Evolutionary conservation across 2,888 invertebrate species (phyloP).

Genomic region (Plagiodera versicolora): DNA sequence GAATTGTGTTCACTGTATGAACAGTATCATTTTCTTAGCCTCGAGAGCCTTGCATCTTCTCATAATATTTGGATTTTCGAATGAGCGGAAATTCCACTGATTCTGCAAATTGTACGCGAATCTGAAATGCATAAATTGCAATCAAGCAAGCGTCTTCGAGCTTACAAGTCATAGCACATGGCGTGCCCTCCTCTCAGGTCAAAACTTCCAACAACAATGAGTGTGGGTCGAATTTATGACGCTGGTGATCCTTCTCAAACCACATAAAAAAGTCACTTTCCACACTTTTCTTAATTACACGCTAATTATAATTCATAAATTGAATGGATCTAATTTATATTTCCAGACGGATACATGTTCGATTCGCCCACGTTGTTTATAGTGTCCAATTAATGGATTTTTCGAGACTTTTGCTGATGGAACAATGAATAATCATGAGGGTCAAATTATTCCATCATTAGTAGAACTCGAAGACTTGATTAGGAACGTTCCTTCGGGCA

Average conservation of each 20-base stretch:
- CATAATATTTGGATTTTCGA: neutral
- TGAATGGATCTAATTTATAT: slow-evolving; percentile 32
- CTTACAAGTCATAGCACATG: slow-evolving; percentile 39
- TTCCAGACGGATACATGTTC: slow-evolving; percentile 23
- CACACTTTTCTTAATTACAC: slow-evolving; percentile 36
- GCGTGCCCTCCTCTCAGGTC: slow-evolving; percentile 38
- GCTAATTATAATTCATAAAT: slow-evolving; percentile 38
- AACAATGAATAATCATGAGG: slow-evolving; percentile 10
- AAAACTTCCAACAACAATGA: slow-evolving; percentile 43
- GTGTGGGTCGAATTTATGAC: slow-evolving; percentile 47
- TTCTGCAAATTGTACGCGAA: slow-evolving; percentile 19
- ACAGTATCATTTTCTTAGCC: no score
- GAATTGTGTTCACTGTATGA: no score
- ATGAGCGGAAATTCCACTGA: neutral
- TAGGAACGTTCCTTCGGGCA: slow-evolving; percentile 3
- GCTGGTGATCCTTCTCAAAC: slow-evolving; percentile 32
- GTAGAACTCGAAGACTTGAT: slow-evolving; percentile 13
- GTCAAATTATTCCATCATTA: slow-evolving; percentile 10
- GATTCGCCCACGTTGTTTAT: slow-evolving; percentile 20
- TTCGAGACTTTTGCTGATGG: slow-evolving; percentile 5
- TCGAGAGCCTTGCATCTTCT: no score
- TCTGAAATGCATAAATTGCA: slow-evolving; percentile 43
- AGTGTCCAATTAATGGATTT: slow-evolving; percentile 8
- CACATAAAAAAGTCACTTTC: slow-evolving; percentile 31
- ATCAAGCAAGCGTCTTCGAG: slow-evolving; percentile 38